phyloP scores from a whole-genome alignment of 92 coral and sea anemone genomes.

The Zoanthus sociatus region DNA sequence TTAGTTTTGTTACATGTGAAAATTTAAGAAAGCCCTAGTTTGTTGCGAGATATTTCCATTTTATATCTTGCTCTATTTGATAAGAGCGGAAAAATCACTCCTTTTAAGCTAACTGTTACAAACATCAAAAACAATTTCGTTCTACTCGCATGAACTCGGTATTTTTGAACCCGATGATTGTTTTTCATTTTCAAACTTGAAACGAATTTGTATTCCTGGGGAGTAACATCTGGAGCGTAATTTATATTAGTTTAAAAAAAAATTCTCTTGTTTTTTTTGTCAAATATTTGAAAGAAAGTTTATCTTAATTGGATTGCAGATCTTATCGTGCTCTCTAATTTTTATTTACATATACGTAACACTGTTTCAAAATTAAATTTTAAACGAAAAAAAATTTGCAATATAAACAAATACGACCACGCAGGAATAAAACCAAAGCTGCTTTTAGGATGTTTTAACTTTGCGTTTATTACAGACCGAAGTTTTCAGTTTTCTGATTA shows the following conservation, averaged over 20 bases:
- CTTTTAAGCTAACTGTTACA: too few relatives aligned
- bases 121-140: too few relatives aligned
- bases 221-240: background rate
- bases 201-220: too few relatives aligned
- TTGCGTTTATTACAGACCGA: background rate
- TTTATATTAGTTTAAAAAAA: background rate
- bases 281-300: background rate
- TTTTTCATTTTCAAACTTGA: too few relatives aligned
- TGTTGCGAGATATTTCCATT: background rate
- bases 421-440: background rate
- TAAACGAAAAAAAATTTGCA: background rate
- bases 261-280: background rate
- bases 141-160: too few relatives aligned
- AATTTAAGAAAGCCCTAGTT: background rate
- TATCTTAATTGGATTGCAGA: conserved; percentile 5
- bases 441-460: background rate
- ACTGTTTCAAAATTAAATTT: conserved; percentile 2
- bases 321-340: background rate
- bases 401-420: background rate
- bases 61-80: background rate
- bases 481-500: background rate
- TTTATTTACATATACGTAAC: conserved; percentile 4
- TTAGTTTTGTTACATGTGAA: background rate
- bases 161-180: too few relatives aligned
- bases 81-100: background rate